These are phyloP conservation scores for Onychomys torridus DNA, from an alignment of 2,797 vertebrate species.

Conservation along the genomic window DNA sequence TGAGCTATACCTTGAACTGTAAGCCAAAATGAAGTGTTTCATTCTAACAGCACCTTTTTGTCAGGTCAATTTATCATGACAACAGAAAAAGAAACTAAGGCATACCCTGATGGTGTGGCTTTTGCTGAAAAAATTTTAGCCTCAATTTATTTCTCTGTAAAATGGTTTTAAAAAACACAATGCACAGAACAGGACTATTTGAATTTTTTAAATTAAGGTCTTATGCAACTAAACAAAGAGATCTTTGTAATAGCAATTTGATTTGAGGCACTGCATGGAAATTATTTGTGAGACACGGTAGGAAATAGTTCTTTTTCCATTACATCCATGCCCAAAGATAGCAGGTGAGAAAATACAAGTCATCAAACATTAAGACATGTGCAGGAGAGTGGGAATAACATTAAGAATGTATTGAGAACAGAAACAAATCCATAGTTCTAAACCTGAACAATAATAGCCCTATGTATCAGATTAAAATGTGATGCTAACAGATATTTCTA, in stretches of 20 bases:
- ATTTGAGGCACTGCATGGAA: background rate
- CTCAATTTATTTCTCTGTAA: background rate
- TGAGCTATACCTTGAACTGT: background rate
- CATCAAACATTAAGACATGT: background rate
- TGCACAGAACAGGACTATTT: background rate
- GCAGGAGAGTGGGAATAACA: background rate
- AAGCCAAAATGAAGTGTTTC: background rate
- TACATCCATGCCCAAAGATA: background rate
- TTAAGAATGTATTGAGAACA: background rate
- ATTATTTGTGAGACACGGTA: background rate
- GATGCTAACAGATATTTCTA: background rate
- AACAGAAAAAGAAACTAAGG: background rate
- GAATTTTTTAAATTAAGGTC: background rate
- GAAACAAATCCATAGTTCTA: background rate
- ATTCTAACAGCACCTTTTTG: background rate
- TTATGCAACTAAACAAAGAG: background rate
- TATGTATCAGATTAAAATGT: background rate
- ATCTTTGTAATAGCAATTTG: background rate
- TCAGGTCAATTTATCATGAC: background rate
- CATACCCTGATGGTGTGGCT: background rate
- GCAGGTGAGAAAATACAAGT: background rate
- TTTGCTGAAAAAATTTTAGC: background rate
- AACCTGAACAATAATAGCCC: background rate
- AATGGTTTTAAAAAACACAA: background rate
- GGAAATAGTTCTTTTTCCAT: background rate